Evolutionary conservation across 2,888 invertebrate species (phyloP).

Genomic region (Diarsia dahlii): DNA sequence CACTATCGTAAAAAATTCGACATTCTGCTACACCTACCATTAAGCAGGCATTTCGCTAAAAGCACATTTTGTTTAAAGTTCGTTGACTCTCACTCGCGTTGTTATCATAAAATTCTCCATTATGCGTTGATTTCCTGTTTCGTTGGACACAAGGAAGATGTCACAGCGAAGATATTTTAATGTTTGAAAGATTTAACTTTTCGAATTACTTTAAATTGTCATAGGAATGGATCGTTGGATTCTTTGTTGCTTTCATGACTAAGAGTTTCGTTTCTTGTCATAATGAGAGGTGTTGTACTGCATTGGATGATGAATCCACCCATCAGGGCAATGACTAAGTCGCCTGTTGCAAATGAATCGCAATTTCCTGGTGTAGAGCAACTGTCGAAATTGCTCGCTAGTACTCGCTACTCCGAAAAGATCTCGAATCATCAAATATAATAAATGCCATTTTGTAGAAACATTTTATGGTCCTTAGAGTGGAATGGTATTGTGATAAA

Average conservation of each 20-base stretch:
- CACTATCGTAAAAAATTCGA: neutral
- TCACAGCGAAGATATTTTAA: constrained; percentile 5
- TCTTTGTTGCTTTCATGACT: neutral
- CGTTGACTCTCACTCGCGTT: constrained; percentile 42
- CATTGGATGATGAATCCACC: neutral
- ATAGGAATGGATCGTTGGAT: neutral
- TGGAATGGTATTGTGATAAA: neutral
- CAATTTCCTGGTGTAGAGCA: neutral
- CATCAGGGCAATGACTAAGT: neutral
- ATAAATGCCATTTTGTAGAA: neutral
- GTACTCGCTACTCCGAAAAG: neutral
- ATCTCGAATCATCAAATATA: neutral
- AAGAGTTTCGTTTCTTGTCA: neutral
- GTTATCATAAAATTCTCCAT: constrained; percentile 54
- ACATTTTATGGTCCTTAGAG: neutral
- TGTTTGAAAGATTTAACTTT: neutral
- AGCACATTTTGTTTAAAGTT: constrained; percentile 45
- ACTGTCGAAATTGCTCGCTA: neutral
- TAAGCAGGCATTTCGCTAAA: constrained; percentile 39
- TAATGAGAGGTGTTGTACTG: no score
- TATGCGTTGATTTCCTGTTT: constrained; percentile 54
- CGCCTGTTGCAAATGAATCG: neutral
- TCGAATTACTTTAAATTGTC: neutral
- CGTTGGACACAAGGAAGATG: constrained; percentile 38
- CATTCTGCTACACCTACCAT: constrained; percentile 18